phyloP scores from a whole-genome alignment of 1,140 invertebrate species.

The Drosophila lini region DNA sequence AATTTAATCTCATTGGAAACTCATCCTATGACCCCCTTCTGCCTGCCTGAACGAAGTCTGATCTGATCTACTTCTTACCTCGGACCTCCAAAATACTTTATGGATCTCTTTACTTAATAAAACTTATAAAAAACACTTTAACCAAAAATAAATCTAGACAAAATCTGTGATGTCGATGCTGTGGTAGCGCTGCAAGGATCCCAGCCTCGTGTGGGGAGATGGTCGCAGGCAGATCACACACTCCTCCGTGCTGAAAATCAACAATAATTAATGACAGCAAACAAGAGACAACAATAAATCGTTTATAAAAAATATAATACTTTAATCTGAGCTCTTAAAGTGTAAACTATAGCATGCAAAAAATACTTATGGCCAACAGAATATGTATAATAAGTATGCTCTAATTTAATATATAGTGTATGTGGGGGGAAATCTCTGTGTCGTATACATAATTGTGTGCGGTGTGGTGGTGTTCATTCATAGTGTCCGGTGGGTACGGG shows the following conservation, averaged over 20 bases:
- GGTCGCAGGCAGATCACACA: slow-evolving; percentile 74
- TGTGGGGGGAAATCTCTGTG: slow-evolving; percentile 54
- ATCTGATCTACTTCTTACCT: no score
- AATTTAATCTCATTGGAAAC: no score
- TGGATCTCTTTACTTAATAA: no score
- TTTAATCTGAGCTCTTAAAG: slow-evolving; percentile 59
- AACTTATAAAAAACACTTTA: background rate
- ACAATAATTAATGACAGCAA: slow-evolving; percentile 4
- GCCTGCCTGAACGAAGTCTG: no score
- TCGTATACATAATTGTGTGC: slow-evolving; percentile 35
- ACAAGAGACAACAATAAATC: background rate
- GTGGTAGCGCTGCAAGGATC: slow-evolving; percentile 66
- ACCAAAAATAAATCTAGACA: slow-evolving; percentile 31
- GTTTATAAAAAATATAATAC: slow-evolving; percentile 65
- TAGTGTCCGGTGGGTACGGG: slow-evolving; percentile 75
- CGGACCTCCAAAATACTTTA: no score
- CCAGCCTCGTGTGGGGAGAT: slow-evolving; percentile 53
- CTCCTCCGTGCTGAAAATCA: slow-evolving; percentile 76
- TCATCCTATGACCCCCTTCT: no score
- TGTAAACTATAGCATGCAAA: slow-evolving; percentile 38
- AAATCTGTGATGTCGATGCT: slow-evolving; percentile 72
- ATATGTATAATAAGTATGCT: background rate
- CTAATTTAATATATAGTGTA: slow-evolving; percentile 21
- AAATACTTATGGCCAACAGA: slow-evolving; percentile 50
- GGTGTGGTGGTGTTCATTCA: slow-evolving; percentile 61